Conservation (phyloP, 2,113 vertebrate genomes). For the Myotis davidii region DNA sequence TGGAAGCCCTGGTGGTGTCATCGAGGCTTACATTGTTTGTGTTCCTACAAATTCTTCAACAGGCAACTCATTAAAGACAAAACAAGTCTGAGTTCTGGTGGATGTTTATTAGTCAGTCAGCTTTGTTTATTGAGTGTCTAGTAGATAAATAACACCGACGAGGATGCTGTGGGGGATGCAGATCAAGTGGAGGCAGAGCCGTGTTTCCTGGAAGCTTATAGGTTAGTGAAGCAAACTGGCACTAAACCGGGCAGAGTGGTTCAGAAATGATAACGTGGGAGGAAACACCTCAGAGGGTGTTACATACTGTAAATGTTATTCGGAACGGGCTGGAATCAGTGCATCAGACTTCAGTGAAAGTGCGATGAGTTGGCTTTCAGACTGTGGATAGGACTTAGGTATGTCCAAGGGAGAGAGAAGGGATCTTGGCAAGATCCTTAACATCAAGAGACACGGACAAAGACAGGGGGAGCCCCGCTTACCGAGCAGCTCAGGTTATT, state of each 20-base stretch:
- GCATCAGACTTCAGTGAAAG: not conserved
- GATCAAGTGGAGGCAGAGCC: not conserved
- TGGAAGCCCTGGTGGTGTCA: too few relatives aligned
- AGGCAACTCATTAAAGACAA: not conserved
- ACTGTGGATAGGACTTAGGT: not conserved
- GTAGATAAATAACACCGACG: not conserved
- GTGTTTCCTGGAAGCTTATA: not conserved
- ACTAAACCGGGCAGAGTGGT: not conserved
- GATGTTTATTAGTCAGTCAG: not conserved
- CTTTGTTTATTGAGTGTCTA: not conserved
- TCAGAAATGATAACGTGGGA: not conserved
- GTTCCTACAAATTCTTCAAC: not conserved
- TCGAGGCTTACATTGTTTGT: not conserved
- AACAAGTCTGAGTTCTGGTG: not conserved
- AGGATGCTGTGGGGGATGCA: not conserved
- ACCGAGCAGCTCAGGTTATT: not conserved
- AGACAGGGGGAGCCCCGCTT: not conserved
- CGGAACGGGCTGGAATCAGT: not conserved
- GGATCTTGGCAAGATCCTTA: not conserved
- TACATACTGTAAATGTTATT: not conserved
- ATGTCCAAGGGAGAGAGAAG: not conserved
- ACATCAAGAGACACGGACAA: not conserved
- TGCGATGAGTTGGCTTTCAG: not conserved
- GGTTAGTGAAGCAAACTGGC: not conserved
- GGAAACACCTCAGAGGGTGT: not conserved